Base-by-base conservation (phyloP, 2,797 vertebrate species). In the Anas bahamensis region DNA sequence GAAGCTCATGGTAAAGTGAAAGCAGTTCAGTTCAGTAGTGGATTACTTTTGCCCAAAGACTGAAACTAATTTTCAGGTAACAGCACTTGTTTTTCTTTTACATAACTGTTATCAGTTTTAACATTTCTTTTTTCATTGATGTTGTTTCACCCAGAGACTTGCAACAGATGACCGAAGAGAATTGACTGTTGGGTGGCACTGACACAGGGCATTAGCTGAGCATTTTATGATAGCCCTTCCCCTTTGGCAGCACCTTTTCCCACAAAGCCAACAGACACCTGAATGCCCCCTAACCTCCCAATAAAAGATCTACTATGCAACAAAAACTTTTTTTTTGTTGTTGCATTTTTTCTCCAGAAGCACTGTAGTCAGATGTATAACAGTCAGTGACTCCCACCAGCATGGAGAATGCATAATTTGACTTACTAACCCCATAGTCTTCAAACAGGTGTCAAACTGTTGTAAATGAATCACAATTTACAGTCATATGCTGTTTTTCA, bases 331-430 rank as follows among this genome's bases (percentile, higher is more conserved):
- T 52, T 46, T 22, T 12, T 46, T 46, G 11, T 29, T 15, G 19
- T 26, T 53, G 3, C 52, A 7, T 35, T 76, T 86, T 10, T 12
- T 68, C 19, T 53, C 71, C 24, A 31, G 33, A 73, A 24, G 3
- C 0, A 0, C 44, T 29, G 12, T 44, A 33, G 19, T 61, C 57
- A 17, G 19, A 9, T 33, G 33, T 44, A 22, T 33, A 9, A 21
- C 1, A 2, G 68, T 81, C 68, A 39, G 37, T 61, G 44, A 44
- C 7, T 37, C 26, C 35, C 23, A 26, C 46, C 4, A 2, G 19
- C 26, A 41, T 59, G 59, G 24, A 28, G 33, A 8, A 26, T 16
- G 33, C 22, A 18, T 48, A 31, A n/a, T 22, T 69, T 60, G 22
- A 14, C 11, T 89, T 33, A 15, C 14, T 68, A 73, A 65, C 5